Conservation (phyloP, 2,888 invertebrate species). For the Barypeithes pellucidus region DNA sequence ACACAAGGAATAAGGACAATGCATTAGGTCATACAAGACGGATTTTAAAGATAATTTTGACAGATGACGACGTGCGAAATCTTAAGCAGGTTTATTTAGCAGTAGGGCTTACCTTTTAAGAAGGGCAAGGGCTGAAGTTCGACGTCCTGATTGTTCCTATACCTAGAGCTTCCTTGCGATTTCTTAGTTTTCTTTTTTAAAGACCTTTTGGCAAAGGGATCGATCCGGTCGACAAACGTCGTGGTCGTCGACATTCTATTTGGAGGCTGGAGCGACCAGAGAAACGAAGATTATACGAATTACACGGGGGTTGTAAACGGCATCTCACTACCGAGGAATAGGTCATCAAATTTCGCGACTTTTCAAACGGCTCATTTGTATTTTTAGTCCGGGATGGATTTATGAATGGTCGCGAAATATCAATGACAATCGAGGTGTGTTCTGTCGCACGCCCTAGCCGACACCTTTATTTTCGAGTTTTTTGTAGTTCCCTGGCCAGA, state of each 20-base stretch:
- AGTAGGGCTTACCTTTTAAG: slow-evolving; percentile 88
- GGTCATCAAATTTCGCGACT: slow-evolving; percentile 65
- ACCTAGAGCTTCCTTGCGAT: slow-evolving; percentile 98
- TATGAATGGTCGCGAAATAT: slow-evolving; percentile 68
- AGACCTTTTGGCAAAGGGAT: slow-evolving; percentile 98
- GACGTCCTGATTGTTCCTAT: slow-evolving; percentile 98
- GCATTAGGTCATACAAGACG: slow-evolving; percentile 18
- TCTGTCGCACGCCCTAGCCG: slow-evolving; percentile 66
- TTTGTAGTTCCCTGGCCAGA: slow-evolving; percentile 32
- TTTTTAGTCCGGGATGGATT: slow-evolving; percentile 60
- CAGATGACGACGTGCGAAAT: slow-evolving; percentile 38
- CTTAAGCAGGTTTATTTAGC: slow-evolving; percentile 20
- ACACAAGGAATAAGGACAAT: background rate
- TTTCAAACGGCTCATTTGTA: slow-evolving; percentile 65
- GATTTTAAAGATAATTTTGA: slow-evolving; percentile 35
- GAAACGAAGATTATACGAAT: slow-evolving; percentile 57
- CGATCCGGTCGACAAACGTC: slow-evolving; percentile 98
- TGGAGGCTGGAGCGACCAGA: slow-evolving; percentile 59
- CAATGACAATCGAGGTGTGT: slow-evolving; percentile 68
- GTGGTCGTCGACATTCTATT: slow-evolving; percentile 86
- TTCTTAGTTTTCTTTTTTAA: slow-evolving; percentile 98
- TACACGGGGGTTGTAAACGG: slow-evolving; percentile 64
- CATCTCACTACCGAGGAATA: slow-evolving; percentile 66
- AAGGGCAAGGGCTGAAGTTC: slow-evolving; percentile 96
- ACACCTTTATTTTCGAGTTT: slow-evolving; percentile 42